These are phyloP conservation scores for Elgonia sp. DNA, from an alignment of 2,888 invertebrate species.

Conservation along the genomic window DNA sequence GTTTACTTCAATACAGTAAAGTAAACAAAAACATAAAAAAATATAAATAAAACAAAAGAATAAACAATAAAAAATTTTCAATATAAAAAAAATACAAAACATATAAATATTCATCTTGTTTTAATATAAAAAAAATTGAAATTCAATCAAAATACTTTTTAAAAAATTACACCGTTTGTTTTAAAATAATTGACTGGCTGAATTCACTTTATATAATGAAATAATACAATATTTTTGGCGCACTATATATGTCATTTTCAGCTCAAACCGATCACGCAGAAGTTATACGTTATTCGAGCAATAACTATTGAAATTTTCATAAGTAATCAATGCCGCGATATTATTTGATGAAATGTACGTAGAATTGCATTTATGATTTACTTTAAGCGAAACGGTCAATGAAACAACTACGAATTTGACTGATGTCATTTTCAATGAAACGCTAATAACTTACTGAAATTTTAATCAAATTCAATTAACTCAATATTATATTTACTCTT, in stretches of 20 bases:
- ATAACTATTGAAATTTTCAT: slow-evolving; percentile 1
- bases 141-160: too few species aligned
- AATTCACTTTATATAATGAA: too few species aligned
- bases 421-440: slow-evolving; percentile 1
- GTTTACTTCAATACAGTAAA: neutral
- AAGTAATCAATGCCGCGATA: neutral
- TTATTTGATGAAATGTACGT: neutral
- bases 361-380: neutral
- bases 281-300: neutral
- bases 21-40: too few species aligned
- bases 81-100: too few species aligned
- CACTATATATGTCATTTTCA: neutral
- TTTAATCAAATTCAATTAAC: neutral
- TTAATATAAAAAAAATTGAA: too few species aligned
- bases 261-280: neutral
- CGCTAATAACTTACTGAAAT: neutral
- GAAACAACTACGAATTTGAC: neutral
- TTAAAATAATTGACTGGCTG: too few species aligned
- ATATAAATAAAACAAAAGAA: too few species aligned
- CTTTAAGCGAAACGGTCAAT: neutral
- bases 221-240: too few species aligned
- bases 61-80: too few species aligned
- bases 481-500: neutral
- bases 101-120: too few species aligned
- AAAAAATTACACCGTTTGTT: too few species aligned